A percentile compares a stretch with the other conserved stretches of the same genome.
Conservation (phyloP, 1,140 invertebrate species). For the Luehdorfia chinensis region DNA sequence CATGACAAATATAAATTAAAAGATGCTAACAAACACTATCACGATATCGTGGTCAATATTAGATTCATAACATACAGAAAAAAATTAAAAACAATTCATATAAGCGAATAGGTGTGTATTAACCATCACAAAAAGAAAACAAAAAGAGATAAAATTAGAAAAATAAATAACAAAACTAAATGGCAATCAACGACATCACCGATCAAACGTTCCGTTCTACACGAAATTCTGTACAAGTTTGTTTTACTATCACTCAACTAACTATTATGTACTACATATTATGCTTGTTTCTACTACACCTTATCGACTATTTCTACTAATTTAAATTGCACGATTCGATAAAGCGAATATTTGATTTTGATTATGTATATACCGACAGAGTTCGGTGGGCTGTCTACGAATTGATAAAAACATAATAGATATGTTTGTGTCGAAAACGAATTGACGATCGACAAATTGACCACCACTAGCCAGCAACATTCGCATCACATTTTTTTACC, state of each 20-base stretch:
- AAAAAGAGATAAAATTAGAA: slow-evolving; percentile 62
- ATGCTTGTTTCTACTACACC: slow-evolving; percentile 48
- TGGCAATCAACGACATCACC: slow-evolving; percentile 60
- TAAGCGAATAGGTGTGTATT: slow-evolving; percentile 22
- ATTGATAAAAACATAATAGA: slow-evolving; percentile 25
- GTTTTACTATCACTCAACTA: slow-evolving; percentile 35
- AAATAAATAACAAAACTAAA: slow-evolving; percentile 74
- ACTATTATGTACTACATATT: slow-evolving; percentile 47
- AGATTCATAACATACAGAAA: slow-evolving; percentile 18
- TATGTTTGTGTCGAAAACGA: slow-evolving; percentile 34
- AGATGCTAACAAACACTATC: too few relatives aligned
- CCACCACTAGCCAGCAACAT: slow-evolving; percentile 32
- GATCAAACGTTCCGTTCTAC: slow-evolving; percentile 46
- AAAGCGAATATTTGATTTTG: slow-evolving; percentile 67
- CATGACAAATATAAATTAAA: too few relatives aligned
- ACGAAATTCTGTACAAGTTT: slow-evolving; percentile 62
- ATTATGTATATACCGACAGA: slow-evolving; percentile 40
- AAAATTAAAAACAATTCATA: slow-evolving; percentile 23
- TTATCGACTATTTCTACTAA: slow-evolving; percentile 62
- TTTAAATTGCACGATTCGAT: slow-evolving; percentile 73
- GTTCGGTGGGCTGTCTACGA: slow-evolving; percentile 35
- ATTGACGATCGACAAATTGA: slow-evolving; percentile 61
- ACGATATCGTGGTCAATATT: neutral
- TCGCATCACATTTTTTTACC: slow-evolving; percentile 2
- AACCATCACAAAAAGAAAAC: slow-evolving; percentile 43